Base-by-base conservation (phyloP, 2,888 invertebrate genomes). In the Crematogaster levior region DNA sequence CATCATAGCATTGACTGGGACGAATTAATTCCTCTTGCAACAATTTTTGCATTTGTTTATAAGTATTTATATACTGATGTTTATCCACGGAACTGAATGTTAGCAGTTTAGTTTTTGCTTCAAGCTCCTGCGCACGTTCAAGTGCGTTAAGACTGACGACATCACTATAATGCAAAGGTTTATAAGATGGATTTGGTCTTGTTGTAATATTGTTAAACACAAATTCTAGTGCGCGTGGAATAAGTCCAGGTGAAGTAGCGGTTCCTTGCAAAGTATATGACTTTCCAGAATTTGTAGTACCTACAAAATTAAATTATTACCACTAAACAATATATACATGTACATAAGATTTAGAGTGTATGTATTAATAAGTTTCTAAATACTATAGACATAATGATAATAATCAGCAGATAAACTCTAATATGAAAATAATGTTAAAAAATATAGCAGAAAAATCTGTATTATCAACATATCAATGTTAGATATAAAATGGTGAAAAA, bases 261-360 rank as follows among this genome's bases (percentile, higher is more conserved):
- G 96, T 96, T 0, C 97, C 97, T 96, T 96, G 97, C 30, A 98
- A 95, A 0, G 98, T 98, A 91, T 96, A 97, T 0, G 98, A 98
- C 94, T 98, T 98, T 30, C 99, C 99, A 0, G 98, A 98, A 81
- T 98, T 98, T 0, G 98, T 98, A 0, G 98, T 97, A 40, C 99
- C 94, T 94, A 70, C 5, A 79, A 84, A 51, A 75, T 72, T 27
- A 30, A 63, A 51, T 66, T 9, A 21, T n/a, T 37, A 37, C 7
- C 34, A 7, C 7, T 56, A 21, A 58, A 79, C 65, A 73, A 60
- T 75, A n/a, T 63, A 21, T 21, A 43, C 37, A 1, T 58, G 2
- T 6, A 21, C 43, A 46, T 72, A n/a, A n/a, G n/a, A n/a, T n/a
- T n/a, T n/a, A n/a, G n/a, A n/a, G n/a, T 30, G n/a, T 46, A 3